Conservation (phyloP, 2,888 invertebrate species). For the Phalangium opilio region DNA sequence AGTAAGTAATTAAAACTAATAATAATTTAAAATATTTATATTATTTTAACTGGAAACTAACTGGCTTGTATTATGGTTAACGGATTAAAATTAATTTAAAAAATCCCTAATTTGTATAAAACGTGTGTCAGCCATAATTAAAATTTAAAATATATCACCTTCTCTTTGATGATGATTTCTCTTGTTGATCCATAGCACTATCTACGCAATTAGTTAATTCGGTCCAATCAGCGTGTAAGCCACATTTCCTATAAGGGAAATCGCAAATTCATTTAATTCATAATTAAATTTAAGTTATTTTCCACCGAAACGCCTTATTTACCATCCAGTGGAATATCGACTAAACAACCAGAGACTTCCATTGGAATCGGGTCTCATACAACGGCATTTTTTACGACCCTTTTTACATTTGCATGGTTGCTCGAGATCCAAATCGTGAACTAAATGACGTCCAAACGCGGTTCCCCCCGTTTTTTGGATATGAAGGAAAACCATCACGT, state of each 20-base stretch:
- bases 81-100: too few species aligned
- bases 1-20: too few species aligned
- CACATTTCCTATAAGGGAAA: constrained; percentile 48
- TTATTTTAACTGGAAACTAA: too few species aligned
- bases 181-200: constrained; percentile 74
- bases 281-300: too few species aligned
- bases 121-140: too few species aligned
- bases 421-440: constrained; percentile 80
- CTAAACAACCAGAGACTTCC: constrained; percentile 96
- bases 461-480: constrained; percentile 99
- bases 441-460: constrained; percentile 86
- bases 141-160: too few species aligned
- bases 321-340: constrained; percentile 89
- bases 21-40: too few species aligned
- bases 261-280: too few species aligned
- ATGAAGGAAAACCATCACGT: constrained; percentile 95
- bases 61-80: too few species aligned
- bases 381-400: constrained; percentile 24
- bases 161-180: constrained; percentile 60
- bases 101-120: too few species aligned
- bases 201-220: constrained; percentile 87
- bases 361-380: constrained; percentile 24
- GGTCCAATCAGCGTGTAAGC: constrained; percentile 95
- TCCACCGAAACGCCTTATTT: too few species aligned
- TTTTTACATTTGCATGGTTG: constrained; percentile 51